A percentile compares a stretch with the other conserved stretches of the same genome.
These are phyloP conservation scores for Cepphus grylle DNA, from an alignment of 2,113 vertebrate genomes.

Conservation along the genomic window DNA sequence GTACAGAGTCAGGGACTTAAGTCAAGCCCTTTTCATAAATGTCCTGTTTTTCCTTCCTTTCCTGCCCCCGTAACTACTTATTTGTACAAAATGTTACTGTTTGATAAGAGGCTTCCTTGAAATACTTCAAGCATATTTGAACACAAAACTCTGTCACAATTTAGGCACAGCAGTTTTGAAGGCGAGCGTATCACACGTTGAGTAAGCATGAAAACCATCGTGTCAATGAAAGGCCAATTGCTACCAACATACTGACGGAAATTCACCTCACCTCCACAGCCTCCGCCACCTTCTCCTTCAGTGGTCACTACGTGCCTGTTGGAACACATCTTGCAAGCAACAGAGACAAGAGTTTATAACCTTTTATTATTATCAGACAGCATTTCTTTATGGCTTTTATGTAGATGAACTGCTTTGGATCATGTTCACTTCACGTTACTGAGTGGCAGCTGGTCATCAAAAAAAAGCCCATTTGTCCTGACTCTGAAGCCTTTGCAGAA, in stretches of 20 bases:
- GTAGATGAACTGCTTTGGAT: not conserved
- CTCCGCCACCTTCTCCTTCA: not conserved
- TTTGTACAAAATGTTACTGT: not conserved
- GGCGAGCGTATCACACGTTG: rapidly evolving
- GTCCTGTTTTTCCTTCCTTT: not conserved
- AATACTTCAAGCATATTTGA: not conserved
- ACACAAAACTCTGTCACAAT: not conserved
- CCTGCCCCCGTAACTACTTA: not conserved
- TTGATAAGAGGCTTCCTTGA: not conserved
- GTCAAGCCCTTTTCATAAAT: not conserved
- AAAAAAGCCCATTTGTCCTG: not conserved
- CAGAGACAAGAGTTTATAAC: not conserved
- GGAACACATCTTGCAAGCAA: not conserved
- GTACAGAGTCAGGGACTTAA: not conserved
- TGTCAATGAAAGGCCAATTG: not conserved
- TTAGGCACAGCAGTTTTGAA: not conserved
- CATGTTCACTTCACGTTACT: not conserved
- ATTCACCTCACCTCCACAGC: not conserved
- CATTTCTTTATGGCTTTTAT: not conserved
- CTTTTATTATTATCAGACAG: not conserved
- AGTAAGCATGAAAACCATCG: rapidly evolving
- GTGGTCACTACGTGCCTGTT: not conserved
- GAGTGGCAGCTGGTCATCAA: not conserved
- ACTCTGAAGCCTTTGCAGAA: not conserved
- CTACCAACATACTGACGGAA: not conserved